Percentiles rank a stretch among this genome's conserved stretches.
Evolutionary conservation across 2,888 invertebrate species (phyloP).

Genomic region (Chloroclystis v-ata): DNA sequence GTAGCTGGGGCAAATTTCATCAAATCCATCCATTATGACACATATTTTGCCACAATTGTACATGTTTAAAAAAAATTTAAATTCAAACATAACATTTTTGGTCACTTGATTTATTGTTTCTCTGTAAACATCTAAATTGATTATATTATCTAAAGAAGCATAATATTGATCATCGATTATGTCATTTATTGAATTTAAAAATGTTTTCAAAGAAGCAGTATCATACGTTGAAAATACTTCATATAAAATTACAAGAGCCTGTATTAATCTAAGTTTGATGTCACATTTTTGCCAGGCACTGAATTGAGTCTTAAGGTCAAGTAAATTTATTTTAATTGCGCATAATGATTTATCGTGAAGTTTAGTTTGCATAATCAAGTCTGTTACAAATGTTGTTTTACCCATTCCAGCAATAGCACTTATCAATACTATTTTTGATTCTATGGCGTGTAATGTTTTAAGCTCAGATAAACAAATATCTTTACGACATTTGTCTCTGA

Average conservation of each 20-base stretch:
- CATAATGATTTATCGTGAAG: conserved; percentile 17
- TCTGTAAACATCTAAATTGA: background rate
- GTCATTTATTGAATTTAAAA: background rate
- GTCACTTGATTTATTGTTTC: background rate
- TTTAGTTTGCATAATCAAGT: conserved; percentile 30
- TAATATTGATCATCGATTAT: background rate
- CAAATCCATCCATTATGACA: conserved; percentile 30
- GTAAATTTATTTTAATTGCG: conserved; percentile 30
- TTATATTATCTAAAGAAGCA: background rate
- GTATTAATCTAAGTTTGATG: background rate
- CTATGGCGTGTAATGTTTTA: conserved; percentile 2
- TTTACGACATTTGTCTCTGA: background rate
- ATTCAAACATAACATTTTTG: conserved; percentile 3
- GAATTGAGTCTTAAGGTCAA: conserved; percentile 11
- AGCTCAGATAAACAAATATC: conserved; percentile 1
- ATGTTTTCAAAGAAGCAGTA: background rate
- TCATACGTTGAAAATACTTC: conserved; percentile 1
- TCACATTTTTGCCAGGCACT: conserved; percentile 7
- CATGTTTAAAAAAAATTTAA: conserved; percentile 5
- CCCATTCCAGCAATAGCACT: conserved; percentile 33
- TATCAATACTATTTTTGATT: conserved; percentile 27
- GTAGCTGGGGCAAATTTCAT: conserved; percentile 33
- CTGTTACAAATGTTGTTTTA: conserved; percentile 29
- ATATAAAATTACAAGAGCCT: conserved; percentile 4
- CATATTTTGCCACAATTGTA: conserved; percentile 3